These are phyloP conservation scores for Rousettus leschenaultii DNA, from an alignment of 2,113 vertebrate genomes.

Conservation along the genomic window DNA sequence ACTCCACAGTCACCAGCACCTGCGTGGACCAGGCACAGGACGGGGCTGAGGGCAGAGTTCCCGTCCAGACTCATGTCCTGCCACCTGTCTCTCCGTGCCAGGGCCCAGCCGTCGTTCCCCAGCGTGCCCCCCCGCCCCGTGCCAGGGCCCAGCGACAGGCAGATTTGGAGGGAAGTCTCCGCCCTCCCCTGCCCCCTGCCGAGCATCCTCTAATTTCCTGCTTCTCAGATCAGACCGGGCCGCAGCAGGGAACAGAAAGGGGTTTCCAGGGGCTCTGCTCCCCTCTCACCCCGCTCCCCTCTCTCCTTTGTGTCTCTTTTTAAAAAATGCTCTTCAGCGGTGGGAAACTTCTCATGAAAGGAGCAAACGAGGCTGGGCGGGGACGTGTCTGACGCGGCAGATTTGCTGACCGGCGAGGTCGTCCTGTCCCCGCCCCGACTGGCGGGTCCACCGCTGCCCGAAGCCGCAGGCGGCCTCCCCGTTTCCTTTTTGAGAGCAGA, in stretches of 20 bases:
- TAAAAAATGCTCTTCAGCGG: constrained; percentile 43
- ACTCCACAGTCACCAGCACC: neutral
- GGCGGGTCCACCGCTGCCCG: rapidly evolving
- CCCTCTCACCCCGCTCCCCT: neutral
- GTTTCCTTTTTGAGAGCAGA: neutral
- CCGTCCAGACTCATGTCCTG: neutral
- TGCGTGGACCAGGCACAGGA: rapidly evolving
- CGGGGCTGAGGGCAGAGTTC: rapidly evolving
- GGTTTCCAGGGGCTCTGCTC: constrained; percentile 56
- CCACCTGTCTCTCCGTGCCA: constrained; percentile 34
- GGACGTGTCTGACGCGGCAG: neutral
- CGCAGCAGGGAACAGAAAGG: constrained; percentile 61
- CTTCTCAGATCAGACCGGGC: constrained; percentile 67
- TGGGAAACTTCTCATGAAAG: constrained; percentile 74
- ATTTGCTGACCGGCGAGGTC: neutral
- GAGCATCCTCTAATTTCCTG: constrained; percentile 41
- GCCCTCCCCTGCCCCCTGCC: no score
- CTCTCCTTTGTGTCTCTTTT: neutral
- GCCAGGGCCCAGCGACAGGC: constrained; percentile 69
- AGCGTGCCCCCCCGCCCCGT: constrained; percentile 42
- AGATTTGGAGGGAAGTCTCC: constrained; percentile 69
- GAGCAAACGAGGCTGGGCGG: constrained; percentile 46
- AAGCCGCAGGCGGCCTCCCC: neutral
- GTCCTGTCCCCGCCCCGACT: neutral
- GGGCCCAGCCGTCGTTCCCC: constrained; percentile 67